Conservation (phyloP, 2,888 invertebrate genomes). For the Melipona beecheii region DNA sequence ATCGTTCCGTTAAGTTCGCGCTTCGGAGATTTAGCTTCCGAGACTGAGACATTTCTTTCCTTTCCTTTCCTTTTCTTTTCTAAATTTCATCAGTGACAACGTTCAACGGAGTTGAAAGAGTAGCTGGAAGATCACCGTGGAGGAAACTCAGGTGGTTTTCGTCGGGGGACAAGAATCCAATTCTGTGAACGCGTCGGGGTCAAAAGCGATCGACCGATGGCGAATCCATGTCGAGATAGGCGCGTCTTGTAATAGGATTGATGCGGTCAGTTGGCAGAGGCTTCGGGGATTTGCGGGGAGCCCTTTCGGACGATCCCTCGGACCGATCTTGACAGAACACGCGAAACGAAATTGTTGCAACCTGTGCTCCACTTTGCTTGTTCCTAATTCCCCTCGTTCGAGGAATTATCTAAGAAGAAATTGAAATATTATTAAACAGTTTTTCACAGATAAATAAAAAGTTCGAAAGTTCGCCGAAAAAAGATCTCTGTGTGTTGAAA, state of each 20-base stretch:
- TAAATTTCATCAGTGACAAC: not conserved
- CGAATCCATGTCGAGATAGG: constrained; percentile 73
- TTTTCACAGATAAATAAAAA: not conserved
- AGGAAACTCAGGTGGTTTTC: constrained; percentile 46
- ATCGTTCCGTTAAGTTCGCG: not conserved
- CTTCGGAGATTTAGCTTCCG: not conserved
- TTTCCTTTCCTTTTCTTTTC: not conserved
- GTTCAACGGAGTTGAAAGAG: constrained; percentile 8
- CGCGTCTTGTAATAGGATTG: constrained; percentile 78
- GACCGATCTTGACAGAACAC: constrained; percentile 73
- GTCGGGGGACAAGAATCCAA: constrained; percentile 66
- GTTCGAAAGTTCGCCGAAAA: not conserved
- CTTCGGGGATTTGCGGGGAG: constrained; percentile 72
- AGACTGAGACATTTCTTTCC: not conserved
- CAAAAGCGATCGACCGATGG: constrained; percentile 73
- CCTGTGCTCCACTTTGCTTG: constrained; percentile 68
- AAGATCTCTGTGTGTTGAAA: not conserved
- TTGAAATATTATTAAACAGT: not conserved
- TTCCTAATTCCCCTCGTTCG: constrained; percentile 38
- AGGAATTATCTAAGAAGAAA: not conserved
- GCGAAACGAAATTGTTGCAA: constrained; percentile 62
- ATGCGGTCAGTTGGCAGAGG: constrained; percentile 74
- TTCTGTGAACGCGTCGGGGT: constrained; percentile 12
- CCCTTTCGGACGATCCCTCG: constrained; percentile 72
- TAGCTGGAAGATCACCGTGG: constrained; percentile 43